Conservation (phyloP, 23 tunicate genomes). For the Corella eumyota region DNA sequence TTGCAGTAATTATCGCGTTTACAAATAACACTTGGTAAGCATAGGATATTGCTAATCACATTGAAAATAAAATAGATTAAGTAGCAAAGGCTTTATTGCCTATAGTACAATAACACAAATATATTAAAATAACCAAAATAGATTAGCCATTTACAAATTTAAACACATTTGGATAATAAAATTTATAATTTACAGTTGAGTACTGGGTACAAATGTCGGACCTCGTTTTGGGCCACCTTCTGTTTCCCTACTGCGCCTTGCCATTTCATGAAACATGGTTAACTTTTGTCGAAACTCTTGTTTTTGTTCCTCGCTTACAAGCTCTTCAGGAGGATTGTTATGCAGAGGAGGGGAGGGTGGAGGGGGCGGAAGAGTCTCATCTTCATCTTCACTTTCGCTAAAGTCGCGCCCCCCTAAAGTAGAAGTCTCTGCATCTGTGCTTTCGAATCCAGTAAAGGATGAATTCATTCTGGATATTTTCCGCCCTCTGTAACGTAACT, state of each 20-base stretch:
- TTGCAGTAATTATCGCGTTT: too few relatives aligned
- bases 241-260: neutral
- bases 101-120: too few relatives aligned
- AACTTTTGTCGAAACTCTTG: slow-evolving; percentile 22
- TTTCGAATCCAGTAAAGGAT: slow-evolving; percentile 20
- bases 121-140: too few relatives aligned
- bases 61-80: too few relatives aligned
- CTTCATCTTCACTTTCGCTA: slow-evolving; percentile 9
- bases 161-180: too few relatives aligned
- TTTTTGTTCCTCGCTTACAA: slow-evolving; percentile 36
- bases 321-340: slow-evolving; percentile 19
- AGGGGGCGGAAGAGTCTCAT: slow-evolving; percentile 27
- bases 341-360: slow-evolving; percentile 21
- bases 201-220: slow-evolving; percentile 10
- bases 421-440: slow-evolving; percentile 12
- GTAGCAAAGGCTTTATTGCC: too few relatives aligned
- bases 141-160: too few relatives aligned
- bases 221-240: neutral
- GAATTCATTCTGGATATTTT: slow-evolving; percentile 11
- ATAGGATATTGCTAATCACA: too few relatives aligned
- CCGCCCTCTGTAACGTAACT: slow-evolving; percentile 22
- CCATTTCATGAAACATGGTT: slow-evolving; percentile 40
- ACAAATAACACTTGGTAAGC: too few relatives aligned
- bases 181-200: neutral
- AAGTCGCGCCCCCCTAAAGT: slow-evolving; percentile 4